Conservation (phyloP, 2,797 vertebrate genomes). For the Sebastes goodei region DNA sequence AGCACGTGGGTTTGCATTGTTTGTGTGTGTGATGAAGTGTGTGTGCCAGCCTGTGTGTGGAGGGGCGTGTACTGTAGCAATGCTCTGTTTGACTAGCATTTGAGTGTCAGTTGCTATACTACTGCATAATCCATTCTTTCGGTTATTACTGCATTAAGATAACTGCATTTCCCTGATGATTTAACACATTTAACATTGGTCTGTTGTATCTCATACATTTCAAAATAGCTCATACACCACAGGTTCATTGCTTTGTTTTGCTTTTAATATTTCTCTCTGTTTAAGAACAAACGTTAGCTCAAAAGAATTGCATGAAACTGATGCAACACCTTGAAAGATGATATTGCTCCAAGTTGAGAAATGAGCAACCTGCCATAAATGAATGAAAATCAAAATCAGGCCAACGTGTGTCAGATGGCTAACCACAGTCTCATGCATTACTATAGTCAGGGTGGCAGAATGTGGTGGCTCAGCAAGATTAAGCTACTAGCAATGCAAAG, state of each 20-base stretch:
- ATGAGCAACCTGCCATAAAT: constrained; percentile 67
- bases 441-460: constrained; percentile 32
- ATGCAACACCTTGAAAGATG: constrained; percentile 80
- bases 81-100: not conserved
- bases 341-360: constrained; percentile 55
- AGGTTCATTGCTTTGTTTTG: constrained; percentile 54
- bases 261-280: constrained; percentile 76
- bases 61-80: not conserved
- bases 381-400: constrained; percentile 59
- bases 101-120: not conserved
- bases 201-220: constrained; percentile 27
- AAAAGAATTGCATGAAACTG: constrained; percentile 68
- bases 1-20: not conserved
- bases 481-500: not conserved
- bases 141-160: constrained; percentile 21
- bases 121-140: not conserved
- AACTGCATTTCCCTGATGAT: constrained; percentile 2
- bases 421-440: constrained; percentile 34
- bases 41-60: not conserved
- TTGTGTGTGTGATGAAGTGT: not conserved
- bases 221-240: constrained; percentile 31
- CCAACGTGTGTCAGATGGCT: constrained; percentile 50
- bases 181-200: not conserved
- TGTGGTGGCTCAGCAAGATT: not conserved
- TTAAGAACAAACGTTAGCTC: constrained; percentile 67